phyloP scores from a whole-genome alignment of 1,140 invertebrate genomes.

The Chymomyza costata region DNA sequence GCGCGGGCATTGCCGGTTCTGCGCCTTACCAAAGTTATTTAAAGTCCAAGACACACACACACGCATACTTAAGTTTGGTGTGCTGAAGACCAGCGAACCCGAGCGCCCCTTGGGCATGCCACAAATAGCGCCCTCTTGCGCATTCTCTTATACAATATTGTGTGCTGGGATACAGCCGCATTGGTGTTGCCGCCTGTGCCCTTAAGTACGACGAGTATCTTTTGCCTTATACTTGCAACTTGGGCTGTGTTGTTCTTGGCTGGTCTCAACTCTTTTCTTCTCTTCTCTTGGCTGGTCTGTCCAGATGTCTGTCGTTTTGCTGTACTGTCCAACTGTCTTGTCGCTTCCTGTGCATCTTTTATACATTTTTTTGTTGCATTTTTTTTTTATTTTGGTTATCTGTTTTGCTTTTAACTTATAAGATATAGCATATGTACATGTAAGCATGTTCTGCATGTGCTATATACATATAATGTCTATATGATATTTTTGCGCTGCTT shows the following conservation, averaged over 20 bases:
- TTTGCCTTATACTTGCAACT: constrained; percentile 1
- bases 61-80: constrained; percentile 11
- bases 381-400: constrained; percentile 46
- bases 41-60: constrained; percentile 32
- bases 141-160: too few relatives aligned
- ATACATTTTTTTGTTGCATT: constrained; percentile 21
- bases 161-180: too few relatives aligned
- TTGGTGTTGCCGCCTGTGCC: too few relatives aligned
- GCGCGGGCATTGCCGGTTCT: constrained; percentile 30
- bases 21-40: constrained; percentile 40
- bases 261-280: constrained; percentile 5
- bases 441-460: constrained; percentile 4
- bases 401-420: too few relatives aligned
- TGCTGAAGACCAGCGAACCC: too few relatives aligned
- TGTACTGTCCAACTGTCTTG: constrained; percentile 25
- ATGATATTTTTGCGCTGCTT: background rate
- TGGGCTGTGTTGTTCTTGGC: background rate
- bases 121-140: too few relatives aligned
- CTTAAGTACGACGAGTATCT: too few relatives aligned
- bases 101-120: too few relatives aligned
- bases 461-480: constrained; percentile 9
- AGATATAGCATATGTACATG: constrained; percentile 4
- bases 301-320: constrained; percentile 8
- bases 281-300: background rate
- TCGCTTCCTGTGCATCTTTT: constrained; percentile 30